A percentile compares a stretch with the other conserved stretches of the same genome.
Evolutionary conservation across 2,888 invertebrate genomes (phyloP).

Genomic region (Schizotus pectinicornis): DNA sequence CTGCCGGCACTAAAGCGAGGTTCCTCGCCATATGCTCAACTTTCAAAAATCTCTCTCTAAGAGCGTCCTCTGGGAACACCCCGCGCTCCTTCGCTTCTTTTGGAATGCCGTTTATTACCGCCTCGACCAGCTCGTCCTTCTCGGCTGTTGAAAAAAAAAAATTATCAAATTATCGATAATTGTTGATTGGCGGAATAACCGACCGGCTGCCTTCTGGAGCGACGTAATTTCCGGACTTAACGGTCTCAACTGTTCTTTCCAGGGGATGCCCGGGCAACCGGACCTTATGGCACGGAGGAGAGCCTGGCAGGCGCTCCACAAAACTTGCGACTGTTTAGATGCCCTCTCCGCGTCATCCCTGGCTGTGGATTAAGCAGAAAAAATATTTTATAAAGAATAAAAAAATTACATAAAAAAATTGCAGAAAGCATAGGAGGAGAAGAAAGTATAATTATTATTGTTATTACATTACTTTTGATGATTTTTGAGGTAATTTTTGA

Average conservation of each 20-base stretch:
- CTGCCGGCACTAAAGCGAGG: constrained; percentile 86
- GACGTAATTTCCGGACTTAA: constrained; percentile 74
- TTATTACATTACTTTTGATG: too few relatives aligned
- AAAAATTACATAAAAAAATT: too few relatives aligned
- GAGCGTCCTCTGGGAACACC: constrained; percentile 85
- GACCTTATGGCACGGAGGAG: constrained; percentile 77
- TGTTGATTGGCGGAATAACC: constrained; percentile 36
- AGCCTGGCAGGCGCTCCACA: constrained; percentile 94
- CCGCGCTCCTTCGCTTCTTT: constrained; percentile 78
- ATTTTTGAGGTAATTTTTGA: too few relatives aligned
- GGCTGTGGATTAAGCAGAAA: constrained; percentile 57
- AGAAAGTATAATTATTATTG: too few relatives aligned
- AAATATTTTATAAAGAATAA: too few relatives aligned
- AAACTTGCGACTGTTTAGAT: constrained; percentile 80
- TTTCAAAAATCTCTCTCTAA: constrained; percentile 83
- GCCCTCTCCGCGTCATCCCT: constrained; percentile 76
- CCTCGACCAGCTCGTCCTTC: constrained; percentile 80
- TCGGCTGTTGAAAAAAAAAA: constrained; percentile 58
- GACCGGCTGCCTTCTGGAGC: constrained; percentile 77
- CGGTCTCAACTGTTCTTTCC: constrained; percentile 66
- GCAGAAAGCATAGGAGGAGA: too few relatives aligned
- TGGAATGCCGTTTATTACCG: constrained; percentile 80
- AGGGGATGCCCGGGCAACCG: constrained; percentile 64
- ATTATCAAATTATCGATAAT: constrained; percentile 7
- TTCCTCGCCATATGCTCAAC: constrained; percentile 81